phyloP scores from a whole-genome alignment of 1,140 invertebrate genomes.

The Danaus plexippus region DNA sequence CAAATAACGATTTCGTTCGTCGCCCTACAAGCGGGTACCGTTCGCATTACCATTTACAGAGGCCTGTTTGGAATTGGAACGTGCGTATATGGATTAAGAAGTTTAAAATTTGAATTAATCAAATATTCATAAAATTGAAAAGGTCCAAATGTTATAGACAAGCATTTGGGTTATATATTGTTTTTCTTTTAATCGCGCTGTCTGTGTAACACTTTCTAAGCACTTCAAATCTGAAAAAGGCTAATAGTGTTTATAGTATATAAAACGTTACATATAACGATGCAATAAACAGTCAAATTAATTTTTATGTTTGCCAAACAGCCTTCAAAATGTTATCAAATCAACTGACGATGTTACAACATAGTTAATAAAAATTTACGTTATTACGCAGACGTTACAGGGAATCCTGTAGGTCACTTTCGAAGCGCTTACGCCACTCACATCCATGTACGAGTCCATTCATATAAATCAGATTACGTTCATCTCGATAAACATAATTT shows the following conservation, averaged over 20 bases:
- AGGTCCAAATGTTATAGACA: no score
- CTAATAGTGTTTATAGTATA: no score
- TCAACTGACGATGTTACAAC: constrained; percentile 2
- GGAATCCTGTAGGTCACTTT: constrained; percentile 40
- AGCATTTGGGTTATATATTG: no score
- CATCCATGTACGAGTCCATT: constrained; percentile 15
- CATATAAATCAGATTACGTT: neutral
- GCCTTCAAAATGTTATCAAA: constrained; percentile 4
- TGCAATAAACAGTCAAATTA: no score
- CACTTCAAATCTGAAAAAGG: no score
- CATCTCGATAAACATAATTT: no score
- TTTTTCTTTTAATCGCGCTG: no score
- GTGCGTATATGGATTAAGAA: neutral
- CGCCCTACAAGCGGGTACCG: constrained; percentile 28
- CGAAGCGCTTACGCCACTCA: constrained; percentile 39
- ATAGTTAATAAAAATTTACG: constrained; percentile 11
- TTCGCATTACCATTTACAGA: constrained; percentile 27
- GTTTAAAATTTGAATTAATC: neutral
- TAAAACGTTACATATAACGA: no score
- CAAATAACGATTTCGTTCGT: constrained; percentile 30
- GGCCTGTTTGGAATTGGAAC: constrained; percentile 14
- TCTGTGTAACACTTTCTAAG: no score
- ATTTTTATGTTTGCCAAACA: no score
- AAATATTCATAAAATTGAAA: no score
- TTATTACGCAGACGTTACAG: constrained; percentile 11